Conservation (phyloP, 2,888 invertebrate species). For the Ctenicera cuprea region DNA sequence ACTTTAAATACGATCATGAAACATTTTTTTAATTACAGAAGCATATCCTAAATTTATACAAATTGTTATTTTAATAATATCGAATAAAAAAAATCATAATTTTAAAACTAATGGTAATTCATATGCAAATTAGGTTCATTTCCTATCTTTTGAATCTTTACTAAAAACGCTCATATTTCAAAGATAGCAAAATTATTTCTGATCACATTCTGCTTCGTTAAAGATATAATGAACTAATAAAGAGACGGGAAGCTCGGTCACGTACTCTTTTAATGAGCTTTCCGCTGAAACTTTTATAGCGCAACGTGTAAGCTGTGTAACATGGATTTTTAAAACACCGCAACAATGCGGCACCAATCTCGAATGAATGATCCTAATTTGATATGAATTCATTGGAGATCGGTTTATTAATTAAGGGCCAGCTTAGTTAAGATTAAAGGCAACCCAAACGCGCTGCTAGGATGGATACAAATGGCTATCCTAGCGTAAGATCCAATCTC, state of each 20-base stretch:
- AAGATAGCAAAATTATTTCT: too few species aligned
- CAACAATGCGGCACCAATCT: background rate
- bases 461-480: constrained; percentile 46
- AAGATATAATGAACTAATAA: constrained; percentile 17
- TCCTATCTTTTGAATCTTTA: too few species aligned
- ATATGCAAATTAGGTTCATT: too few species aligned
- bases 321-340: background rate
- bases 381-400: constrained; percentile 33
- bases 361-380: constrained; percentile 26
- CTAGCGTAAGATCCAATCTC: constrained; percentile 46
- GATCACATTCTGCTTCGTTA: constrained; percentile 8
- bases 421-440: constrained; percentile 41
- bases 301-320: background rate
- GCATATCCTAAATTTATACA: too few species aligned
- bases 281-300: constrained; percentile 13
- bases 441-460: constrained; percentile 23
- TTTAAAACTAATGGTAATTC: too few species aligned
- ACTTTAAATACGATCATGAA: too few species aligned
- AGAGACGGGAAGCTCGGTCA: background rate
- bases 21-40: too few species aligned
- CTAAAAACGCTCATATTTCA: too few species aligned
- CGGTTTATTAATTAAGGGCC: constrained; percentile 37
- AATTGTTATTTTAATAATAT: too few species aligned
- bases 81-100: too few species aligned
- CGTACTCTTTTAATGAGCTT: constrained; percentile 27